Base-by-base conservation (phyloP, 2,113 vertebrate genomes). In the Notiomystis cincta region DNA sequence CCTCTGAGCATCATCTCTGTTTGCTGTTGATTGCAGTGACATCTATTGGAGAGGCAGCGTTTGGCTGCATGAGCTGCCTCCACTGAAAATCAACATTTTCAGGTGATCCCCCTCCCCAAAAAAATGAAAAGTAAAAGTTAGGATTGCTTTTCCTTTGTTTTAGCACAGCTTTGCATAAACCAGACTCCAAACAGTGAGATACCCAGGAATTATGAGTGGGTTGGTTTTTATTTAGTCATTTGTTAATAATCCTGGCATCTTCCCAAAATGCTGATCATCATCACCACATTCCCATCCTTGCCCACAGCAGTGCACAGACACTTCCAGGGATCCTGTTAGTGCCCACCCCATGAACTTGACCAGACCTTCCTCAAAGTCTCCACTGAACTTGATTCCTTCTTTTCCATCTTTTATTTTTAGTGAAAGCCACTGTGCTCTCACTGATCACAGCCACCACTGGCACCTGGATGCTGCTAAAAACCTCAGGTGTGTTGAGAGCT, bases 11-110 rank as follows among this genome's bases (percentile, higher is more conserved):
- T 91, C 61, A 57, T 65, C 82, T 61, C 54, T 91, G 64, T 87
- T 93, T 97, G 92, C 94, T 95, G 95, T 90, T 98, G 98, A 92
- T 94, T 97, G 93, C 58, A 98, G 97, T 98, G 98, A 98, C 98
- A 98, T 96, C 98, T 98, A 96, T 97, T 96, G 98, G 98, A 94
- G 93, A 98, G 79, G 95, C 37, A 90, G 91, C 2, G 96, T 65
- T 94, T 90, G 95, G 91, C 94, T 73, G 25, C 92, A 75, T 2
- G 31, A 85, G 66, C 77, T 69, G 48, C 78, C 86, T 93, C 90
- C 75, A 85, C 86, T 81, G 66, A 28, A 53, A 38, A 86, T 4
- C 66, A 33, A 12, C 9, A 22, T 1, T 56, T 82, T 28, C 2
- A 27, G 71, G 22, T 56, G 21, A 77, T 15, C 15, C 5, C 45